These are phyloP conservation scores for Ammospiza caudacuta DNA, from an alignment of 2,113 vertebrate genomes.

Conservation along the genomic window DNA sequence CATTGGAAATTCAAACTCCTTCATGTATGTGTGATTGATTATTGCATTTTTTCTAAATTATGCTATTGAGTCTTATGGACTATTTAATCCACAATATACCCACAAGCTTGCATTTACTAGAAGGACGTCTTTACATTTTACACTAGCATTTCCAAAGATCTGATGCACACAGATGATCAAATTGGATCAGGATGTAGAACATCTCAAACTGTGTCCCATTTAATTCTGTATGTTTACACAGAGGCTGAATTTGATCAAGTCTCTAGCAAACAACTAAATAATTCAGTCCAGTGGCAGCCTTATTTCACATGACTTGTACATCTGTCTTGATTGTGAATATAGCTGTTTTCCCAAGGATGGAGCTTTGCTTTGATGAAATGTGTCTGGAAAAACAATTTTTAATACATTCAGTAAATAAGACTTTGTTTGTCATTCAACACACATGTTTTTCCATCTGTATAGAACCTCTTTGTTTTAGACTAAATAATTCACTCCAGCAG, in stretches of 20 bases:
- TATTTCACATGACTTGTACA: conserved; percentile 55
- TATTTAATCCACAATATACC: conserved; percentile 2
- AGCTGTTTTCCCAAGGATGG: conserved; percentile 14
- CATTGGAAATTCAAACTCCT: neutral
- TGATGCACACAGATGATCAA: neutral
- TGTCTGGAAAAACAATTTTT: conserved; percentile 61
- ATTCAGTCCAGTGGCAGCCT: conserved; percentile 53
- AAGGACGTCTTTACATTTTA: conserved; percentile 26
- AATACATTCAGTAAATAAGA: conserved; percentile 55
- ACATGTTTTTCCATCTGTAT: conserved; percentile 14
- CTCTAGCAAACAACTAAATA: conserved; percentile 62
- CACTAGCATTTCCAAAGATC: neutral
- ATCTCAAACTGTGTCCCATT: conserved; percentile 27
- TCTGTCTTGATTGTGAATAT: conserved; percentile 48
- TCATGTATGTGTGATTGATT: neutral
- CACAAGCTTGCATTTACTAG: neutral
- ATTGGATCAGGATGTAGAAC: conserved; percentile 7
- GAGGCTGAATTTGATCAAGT: conserved; percentile 39
- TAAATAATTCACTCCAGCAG: conserved; percentile 47
- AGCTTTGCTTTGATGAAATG: conserved; percentile 54
- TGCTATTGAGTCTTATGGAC: neutral
- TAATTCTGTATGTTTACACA: conserved; percentile 30
- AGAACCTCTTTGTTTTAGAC: conserved; percentile 47
- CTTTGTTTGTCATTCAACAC: conserved; percentile 41
- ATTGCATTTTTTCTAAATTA: neutral